Evolutionary conservation across 1,140 invertebrate species (phyloP).

Genomic region (Cyrtorhinus lividipennis): DNA sequence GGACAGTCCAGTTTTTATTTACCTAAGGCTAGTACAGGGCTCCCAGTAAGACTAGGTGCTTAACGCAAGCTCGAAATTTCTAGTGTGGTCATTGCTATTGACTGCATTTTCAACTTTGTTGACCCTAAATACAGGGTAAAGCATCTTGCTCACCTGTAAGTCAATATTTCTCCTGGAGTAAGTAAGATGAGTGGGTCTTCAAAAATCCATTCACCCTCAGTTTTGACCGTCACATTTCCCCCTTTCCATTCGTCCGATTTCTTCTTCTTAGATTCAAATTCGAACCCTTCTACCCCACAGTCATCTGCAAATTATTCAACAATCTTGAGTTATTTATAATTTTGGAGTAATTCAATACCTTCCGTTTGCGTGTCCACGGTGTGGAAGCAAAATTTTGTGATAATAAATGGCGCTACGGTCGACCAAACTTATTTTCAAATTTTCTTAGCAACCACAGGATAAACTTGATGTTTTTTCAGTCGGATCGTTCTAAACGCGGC

Average conservation of each 20-base stretch:
- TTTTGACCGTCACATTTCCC: slow-evolving; percentile 13
- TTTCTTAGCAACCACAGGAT: not conserved
- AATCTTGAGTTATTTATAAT: not conserved
- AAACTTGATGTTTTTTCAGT: not conserved
- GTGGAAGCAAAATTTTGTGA: not conserved
- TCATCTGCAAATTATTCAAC: slow-evolving; percentile 8
- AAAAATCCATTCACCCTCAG: slow-evolving; percentile 11
- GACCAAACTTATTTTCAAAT: not conserved
- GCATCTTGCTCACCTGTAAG: too few relatives aligned
- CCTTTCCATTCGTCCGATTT: slow-evolving; percentile 9
- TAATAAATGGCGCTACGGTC: not conserved
- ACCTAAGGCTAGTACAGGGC: too few relatives aligned
- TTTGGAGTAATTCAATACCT: not conserved
- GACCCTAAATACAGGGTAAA: too few relatives aligned
- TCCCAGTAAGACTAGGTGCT: too few relatives aligned
- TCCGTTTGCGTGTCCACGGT: not conserved
- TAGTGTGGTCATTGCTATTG: too few relatives aligned
- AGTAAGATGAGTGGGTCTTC: not conserved
- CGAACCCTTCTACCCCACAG: slow-evolving; percentile 15
- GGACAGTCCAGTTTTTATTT: too few relatives aligned
- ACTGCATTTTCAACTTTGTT: too few relatives aligned
- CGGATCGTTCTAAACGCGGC: not conserved
- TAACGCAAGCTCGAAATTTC: too few relatives aligned
- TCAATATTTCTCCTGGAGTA: not conserved
- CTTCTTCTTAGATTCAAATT: slow-evolving; percentile 8